These are phyloP conservation scores for Hemicentrotus pulcherrimus DNA, from an alignment of 35 echinoderm and acorn worm genomes.

Conservation along the genomic window DNA sequence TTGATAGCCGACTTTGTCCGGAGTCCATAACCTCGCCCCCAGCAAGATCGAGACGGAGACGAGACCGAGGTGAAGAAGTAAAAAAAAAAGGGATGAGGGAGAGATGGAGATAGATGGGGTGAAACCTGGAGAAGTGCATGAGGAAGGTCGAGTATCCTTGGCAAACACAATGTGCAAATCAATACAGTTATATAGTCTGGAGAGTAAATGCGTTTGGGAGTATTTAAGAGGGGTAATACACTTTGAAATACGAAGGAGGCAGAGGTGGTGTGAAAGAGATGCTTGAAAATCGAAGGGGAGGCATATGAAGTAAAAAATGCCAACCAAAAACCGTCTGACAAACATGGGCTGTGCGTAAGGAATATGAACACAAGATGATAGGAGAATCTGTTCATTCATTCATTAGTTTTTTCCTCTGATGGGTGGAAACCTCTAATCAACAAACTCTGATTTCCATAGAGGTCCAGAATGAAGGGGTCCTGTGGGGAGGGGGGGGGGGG, in stretches of 20 bases:
- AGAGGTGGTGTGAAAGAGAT: background rate
- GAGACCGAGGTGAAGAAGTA: background rate
- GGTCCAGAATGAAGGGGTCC: too few relatives aligned
- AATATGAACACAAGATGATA: background rate
- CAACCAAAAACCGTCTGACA: background rate
- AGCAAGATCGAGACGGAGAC: background rate
- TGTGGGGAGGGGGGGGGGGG: too few relatives aligned
- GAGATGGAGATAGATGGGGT: background rate
- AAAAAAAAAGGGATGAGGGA: background rate
- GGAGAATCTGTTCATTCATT: too few relatives aligned
- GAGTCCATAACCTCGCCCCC: background rate
- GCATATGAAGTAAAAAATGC: background rate
- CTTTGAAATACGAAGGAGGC: background rate
- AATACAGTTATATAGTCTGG: background rate
- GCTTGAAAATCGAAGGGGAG: background rate
- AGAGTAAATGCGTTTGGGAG: background rate
- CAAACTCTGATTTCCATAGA: too few relatives aligned
- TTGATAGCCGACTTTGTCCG: background rate
- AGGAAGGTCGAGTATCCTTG: constrained; percentile 4
- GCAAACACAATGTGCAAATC: background rate
- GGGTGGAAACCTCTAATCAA: too few relatives aligned
- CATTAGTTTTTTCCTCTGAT: too few relatives aligned
- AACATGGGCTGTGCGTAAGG: background rate
- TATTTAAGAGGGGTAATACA: background rate
- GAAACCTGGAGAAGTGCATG: background rate